These are phyloP conservation scores for Gastrophysa polygoni DNA, from an alignment of 2,888 invertebrate species.

Conservation along the genomic window DNA sequence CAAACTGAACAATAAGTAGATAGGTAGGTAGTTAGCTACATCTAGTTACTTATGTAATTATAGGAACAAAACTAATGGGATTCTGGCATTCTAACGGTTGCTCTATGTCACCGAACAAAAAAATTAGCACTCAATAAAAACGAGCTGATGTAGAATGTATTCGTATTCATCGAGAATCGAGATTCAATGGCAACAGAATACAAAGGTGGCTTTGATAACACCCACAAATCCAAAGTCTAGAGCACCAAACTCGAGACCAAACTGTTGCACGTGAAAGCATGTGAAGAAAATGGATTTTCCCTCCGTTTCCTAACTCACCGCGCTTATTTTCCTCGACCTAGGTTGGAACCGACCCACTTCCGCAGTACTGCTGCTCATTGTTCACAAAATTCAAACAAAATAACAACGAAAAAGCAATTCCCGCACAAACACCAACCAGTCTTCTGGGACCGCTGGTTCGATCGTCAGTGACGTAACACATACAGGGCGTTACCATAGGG, in stretches of 20 bases:
- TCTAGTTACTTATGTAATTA: too few species aligned
- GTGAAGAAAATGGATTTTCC: background rate
- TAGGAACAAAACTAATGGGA: too few species aligned
- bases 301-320: constrained; percentile 44
- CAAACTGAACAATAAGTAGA: too few species aligned
- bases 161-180: too few species aligned
- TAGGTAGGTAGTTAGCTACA: too few species aligned
- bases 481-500: constrained; percentile 18
- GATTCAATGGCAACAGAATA: too few species aligned
- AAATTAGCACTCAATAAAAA: too few species aligned
- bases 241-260: background rate
- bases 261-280: too few species aligned
- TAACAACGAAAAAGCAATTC: background rate
- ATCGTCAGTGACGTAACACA: constrained; percentile 15
- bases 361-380: constrained; percentile 15
- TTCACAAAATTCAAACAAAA: background rate
- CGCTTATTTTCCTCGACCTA: constrained; percentile 53
- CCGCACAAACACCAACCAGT: background rate
- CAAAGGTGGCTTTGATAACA: too few species aligned
- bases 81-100: too few species aligned
- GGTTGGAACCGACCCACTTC: constrained; percentile 48
- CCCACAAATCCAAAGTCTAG: background rate
- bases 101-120: too few species aligned
- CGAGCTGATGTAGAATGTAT: too few species aligned
- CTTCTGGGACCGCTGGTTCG: background rate